Evolutionary conservation across 1,140 invertebrate genomes (phyloP), one percentile per base, ranked within the genome.

Genomic region (Drosophila littoralis): DNA sequence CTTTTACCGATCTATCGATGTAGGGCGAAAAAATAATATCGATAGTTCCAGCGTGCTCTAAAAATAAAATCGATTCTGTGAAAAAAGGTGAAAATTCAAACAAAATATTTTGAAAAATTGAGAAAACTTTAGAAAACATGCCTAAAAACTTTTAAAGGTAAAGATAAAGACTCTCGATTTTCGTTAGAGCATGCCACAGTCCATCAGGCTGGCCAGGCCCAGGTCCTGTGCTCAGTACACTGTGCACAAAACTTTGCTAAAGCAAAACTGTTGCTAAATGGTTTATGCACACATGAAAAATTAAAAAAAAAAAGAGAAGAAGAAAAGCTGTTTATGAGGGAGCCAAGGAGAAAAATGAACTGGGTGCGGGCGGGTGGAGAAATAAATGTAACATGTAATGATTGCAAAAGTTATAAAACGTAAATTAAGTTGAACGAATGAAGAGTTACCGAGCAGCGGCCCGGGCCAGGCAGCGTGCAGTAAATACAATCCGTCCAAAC

Each of bases 391-490:
- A 82, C 83, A 82, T 86, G 83, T 83, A 86, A 86, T 88, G 79
- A 89, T 88, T 88, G 84, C 80, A 77, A 88, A 88, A 88, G 83
- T 88, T 88, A 88, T 79, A 88, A 86, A 88, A 88, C 79, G 83
- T 89, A 89, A 88, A 88, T 88, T 88, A 86, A 89, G 83, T 89
- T 88, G 76, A 83, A 83, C 68, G 76, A 88, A 82, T 86, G 79
- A 83, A 79, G 83, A 86, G 83, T 79, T 86, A 85, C 81, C 67
- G 77, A 63, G 35, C 32, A 10, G 65, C 45, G 40, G 6, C n/a
- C 28, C 43, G 60, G 42, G 43, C 54, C 17, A 33, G 51, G 46
- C 52, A 61, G 59, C 57, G 9, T 55, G 59, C 52, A 50, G 61
- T 43, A 52, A 68, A 73, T 65, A 59, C 45, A 57, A 71, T 58